Percentiles rank a stretch among this genome's conserved stretches.
Conservation (phyloP, 1,140 invertebrate species). For the Cyclina sinensis region DNA sequence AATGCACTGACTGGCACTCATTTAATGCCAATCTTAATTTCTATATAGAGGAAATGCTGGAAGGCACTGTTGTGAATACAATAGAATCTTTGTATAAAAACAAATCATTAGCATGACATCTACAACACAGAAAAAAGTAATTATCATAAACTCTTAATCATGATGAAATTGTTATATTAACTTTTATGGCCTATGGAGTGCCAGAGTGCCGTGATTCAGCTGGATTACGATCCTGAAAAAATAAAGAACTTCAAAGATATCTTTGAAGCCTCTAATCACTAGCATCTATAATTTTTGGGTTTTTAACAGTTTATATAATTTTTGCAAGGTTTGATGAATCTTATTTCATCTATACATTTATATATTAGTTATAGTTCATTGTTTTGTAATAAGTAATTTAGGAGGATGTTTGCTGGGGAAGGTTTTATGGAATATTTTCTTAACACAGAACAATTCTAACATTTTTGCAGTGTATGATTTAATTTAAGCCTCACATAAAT, state of each 20-base stretch:
- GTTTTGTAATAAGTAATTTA: background rate
- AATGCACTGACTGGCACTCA: background rate
- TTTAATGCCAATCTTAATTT: background rate
- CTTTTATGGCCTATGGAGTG: slow-evolving; percentile 15
- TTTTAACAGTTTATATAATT: slow-evolving; percentile 53
- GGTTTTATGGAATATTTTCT: background rate
- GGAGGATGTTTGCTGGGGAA: background rate
- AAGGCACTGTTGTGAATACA: slow-evolving; percentile 12
- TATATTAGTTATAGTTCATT: slow-evolving; percentile 48
- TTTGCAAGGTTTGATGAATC: slow-evolving; percentile 10
- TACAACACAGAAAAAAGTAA: slow-evolving; percentile 26
- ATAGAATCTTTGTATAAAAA: slow-evolving; percentile 33
- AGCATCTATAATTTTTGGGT: background rate
- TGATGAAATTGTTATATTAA: slow-evolving; percentile 39
- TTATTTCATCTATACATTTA: background rate
- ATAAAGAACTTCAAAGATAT: slow-evolving; percentile 46
- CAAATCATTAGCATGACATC: slow-evolving; percentile 41
- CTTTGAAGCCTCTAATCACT: slow-evolving; percentile 3
- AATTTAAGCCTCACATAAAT: background rate
- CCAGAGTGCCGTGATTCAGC: slow-evolving; percentile 26
- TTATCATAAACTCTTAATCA: slow-evolving; percentile 44
- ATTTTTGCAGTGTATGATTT: background rate
- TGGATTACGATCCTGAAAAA: slow-evolving; percentile 3
- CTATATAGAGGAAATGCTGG: background rate
- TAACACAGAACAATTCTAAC: background rate